These are phyloP conservation scores for Acanthopleura granulata DNA, from an alignment of 2,888 invertebrate genomes.

Conservation along the genomic window DNA sequence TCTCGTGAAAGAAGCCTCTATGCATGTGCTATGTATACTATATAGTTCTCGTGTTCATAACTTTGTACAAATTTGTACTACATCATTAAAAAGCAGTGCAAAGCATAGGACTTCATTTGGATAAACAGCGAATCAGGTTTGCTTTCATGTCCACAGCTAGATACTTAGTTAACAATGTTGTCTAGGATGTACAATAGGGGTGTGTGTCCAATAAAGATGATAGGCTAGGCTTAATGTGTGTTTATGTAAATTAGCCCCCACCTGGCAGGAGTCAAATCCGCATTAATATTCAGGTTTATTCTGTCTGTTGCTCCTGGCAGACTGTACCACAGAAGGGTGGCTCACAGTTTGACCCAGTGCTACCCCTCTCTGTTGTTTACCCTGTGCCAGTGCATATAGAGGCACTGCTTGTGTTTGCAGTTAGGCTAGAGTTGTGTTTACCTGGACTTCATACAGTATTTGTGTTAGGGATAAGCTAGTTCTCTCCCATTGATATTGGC, in stretches of 20 bases:
- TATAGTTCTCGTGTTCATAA: too few species aligned
- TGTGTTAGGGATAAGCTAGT: constrained; percentile 18
- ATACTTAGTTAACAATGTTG: too few species aligned
- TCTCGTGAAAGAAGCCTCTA: too few species aligned
- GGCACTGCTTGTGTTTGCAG: neutral
- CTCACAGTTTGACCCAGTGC: neutral
- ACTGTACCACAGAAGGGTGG: neutral
- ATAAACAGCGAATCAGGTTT: too few species aligned
- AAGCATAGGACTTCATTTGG: too few species aligned
- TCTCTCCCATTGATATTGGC: neutral
- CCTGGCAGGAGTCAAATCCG: constrained; percentile 8
- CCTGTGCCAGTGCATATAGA: neutral
- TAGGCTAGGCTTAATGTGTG: neutral
- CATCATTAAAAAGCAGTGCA: too few species aligned
- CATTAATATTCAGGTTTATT: constrained; percentile 7
- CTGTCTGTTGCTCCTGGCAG: neutral
- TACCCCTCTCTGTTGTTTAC: neutral
- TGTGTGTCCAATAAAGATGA: neutral
- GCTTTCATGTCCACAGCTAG: too few species aligned
- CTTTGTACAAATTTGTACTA: too few species aligned
- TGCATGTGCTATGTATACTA: too few species aligned
- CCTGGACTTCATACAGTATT: neutral
- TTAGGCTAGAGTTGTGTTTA: constrained; percentile 7
- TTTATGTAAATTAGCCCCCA: neutral
- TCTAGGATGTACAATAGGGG: neutral